Conservation (phyloP, 1,140 invertebrate genomes). For the Drosophila setifemur region DNA sequence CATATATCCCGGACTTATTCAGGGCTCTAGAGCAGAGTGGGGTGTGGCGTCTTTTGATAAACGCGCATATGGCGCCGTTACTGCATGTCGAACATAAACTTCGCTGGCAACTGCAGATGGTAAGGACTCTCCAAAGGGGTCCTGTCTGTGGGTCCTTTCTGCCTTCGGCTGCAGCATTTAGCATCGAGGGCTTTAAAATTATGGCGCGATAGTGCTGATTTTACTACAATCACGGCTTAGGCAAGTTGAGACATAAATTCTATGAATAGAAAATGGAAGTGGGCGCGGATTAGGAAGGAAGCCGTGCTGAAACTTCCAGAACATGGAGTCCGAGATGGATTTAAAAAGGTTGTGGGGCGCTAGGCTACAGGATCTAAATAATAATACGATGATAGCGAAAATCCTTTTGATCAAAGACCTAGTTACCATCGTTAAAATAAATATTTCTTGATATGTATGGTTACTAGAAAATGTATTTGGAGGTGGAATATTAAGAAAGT, state of each 20-base stretch:
- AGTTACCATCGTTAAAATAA: no score
- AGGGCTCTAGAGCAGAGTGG: not conserved
- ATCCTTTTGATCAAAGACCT: no score
- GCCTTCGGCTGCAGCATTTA: conserved; percentile 18
- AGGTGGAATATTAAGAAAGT: no score
- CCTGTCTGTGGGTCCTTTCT: not conserved
- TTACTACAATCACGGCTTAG: conserved; percentile 50
- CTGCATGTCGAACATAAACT: conserved; percentile 79
- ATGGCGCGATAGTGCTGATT: conserved; percentile 62
- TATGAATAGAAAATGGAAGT: conserved; percentile 1
- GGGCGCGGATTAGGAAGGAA: not conserved
- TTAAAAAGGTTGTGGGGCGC: not conserved
- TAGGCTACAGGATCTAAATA: no score
- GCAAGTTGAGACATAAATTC: conserved; percentile 54
- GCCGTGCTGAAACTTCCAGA: not conserved
- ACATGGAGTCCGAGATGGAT: not conserved
- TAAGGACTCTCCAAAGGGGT: not conserved
- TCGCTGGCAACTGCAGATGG: conserved; percentile 57
- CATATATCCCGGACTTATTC: conserved; percentile 47
- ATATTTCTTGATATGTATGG: no score
- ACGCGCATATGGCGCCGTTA: conserved; percentile 74
- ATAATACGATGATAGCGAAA: no score
- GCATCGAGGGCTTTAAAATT: conserved; percentile 68
- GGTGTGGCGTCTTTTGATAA: conserved; percentile 53
- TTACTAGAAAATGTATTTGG: no score